Percentiles rank a stretch among this genome's conserved stretches.
These are phyloP conservation scores for Mimumesa dahlbomi DNA, from an alignment of 2,888 invertebrate genomes.

Conservation along the genomic window DNA sequence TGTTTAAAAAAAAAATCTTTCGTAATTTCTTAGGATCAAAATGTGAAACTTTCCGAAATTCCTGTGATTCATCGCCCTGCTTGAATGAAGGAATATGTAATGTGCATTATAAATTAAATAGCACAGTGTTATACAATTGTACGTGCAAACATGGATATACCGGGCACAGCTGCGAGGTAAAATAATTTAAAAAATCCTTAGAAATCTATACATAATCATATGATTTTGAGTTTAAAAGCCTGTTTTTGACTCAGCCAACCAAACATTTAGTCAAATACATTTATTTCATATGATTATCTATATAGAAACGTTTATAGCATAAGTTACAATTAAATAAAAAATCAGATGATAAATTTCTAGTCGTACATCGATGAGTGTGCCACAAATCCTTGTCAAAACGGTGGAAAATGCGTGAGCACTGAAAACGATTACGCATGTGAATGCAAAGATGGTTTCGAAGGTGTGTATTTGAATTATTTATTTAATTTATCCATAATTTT, in stretches of 20 bases:
- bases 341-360: slow-evolving; percentile 47
- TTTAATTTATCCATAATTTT: background rate
- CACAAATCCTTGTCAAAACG: slow-evolving; percentile 81
- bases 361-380: slow-evolving; percentile 78
- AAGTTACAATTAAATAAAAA: slow-evolving; percentile 1
- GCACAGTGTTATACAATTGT: slow-evolving; percentile 78
- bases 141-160: slow-evolving; percentile 81
- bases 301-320: no score
- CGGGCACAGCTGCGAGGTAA: slow-evolving; percentile 81
- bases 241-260: no score
- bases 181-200: background rate
- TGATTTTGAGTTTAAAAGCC: no score
- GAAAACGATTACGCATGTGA: slow-evolving; percentile 79
- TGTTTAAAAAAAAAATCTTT: background rate
- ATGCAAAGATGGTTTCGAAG: slow-evolving; percentile 77
- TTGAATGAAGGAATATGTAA: slow-evolving; percentile 82
- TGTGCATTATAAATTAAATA: slow-evolving; percentile 60
- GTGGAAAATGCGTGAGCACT: slow-evolving; percentile 81
- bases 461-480: slow-evolving; percentile 36
- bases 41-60: slow-evolving; percentile 81
- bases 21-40: slow-evolving; percentile 81
- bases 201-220: background rate
- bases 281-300: no score
- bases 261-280: no score
- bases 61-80: slow-evolving; percentile 82